These are phyloP conservation scores for Lottia scabra DNA, from an alignment of 2,888 invertebrate genomes.

Conservation along the genomic window DNA sequence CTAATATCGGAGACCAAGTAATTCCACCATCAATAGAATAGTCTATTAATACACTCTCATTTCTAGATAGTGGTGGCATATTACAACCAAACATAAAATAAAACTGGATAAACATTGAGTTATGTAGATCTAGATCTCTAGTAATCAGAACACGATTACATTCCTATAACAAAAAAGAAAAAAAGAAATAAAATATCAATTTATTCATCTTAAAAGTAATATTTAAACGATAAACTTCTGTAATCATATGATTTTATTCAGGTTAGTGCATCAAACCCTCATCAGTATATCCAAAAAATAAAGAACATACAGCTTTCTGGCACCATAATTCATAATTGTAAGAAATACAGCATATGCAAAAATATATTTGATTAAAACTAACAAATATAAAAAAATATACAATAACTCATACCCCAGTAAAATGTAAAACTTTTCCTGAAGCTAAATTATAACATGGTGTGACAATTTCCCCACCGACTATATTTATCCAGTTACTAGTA, in stretches of 20 bases:
- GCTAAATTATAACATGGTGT: conserved; percentile 63
- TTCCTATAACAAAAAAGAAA: conserved; percentile 48
- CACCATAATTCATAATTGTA: no score
- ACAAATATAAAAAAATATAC: no score
- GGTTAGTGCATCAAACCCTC: no score
- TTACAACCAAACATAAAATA: conserved; percentile 68
- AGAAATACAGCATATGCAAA: no score
- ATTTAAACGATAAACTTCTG: no score
- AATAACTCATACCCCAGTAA: conserved; percentile 65
- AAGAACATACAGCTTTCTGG: no score
- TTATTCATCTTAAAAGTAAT: no score
- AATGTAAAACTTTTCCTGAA: conserved; percentile 67
- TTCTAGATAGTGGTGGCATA: conserved; percentile 48
- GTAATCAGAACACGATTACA: conserved; percentile 66
- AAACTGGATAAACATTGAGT: conserved; percentile 67
- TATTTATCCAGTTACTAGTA: conserved; percentile 51
- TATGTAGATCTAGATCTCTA: conserved; percentile 63
- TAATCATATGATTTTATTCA: no score
- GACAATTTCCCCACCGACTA: conserved; percentile 62
- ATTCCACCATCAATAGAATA: conserved; percentile 67
- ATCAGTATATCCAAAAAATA: no score
- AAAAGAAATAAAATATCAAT: background rate
- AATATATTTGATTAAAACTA: no score
- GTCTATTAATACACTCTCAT: conserved; percentile 66
- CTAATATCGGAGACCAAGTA: conserved; percentile 63